Conservation (phyloP, 2,888 invertebrate species). For the Hemicrepidius hirtus region DNA sequence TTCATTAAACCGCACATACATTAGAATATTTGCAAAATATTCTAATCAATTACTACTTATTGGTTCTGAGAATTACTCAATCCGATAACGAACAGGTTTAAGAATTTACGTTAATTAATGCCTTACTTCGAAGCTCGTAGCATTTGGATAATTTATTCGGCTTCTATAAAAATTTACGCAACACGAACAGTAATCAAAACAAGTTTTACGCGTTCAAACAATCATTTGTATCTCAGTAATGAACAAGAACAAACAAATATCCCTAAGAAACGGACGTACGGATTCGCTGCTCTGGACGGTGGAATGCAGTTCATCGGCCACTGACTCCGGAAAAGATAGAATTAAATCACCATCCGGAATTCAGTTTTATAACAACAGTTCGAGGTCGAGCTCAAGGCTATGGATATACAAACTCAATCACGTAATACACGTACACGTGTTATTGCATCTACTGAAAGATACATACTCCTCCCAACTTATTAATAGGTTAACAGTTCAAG, state of each 20-base stretch:
- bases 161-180: slow-evolving; percentile 10
- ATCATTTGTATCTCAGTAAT: slow-evolving; percentile 8
- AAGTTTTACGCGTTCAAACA: slow-evolving; percentile 3
- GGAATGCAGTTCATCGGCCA: slow-evolving; percentile 25
- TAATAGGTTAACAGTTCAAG: background rate
- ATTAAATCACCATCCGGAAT: slow-evolving; percentile 23
- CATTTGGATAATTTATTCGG: background rate
- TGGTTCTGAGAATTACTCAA: slow-evolving; percentile 12
- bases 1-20: slow-evolving; percentile 7
- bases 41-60: slow-evolving; percentile 6
- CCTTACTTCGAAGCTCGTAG: slow-evolving; percentile 4
- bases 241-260: background rate
- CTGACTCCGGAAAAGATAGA: slow-evolving; percentile 23
- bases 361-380: slow-evolving; percentile 22
- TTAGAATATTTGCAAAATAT: slow-evolving; percentile 16
- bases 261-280: slow-evolving; percentile 4
- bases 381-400: slow-evolving; percentile 22
- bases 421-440: slow-evolving; percentile 25
- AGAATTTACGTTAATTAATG: slow-evolving; percentile 15
- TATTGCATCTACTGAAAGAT: slow-evolving; percentile 11
- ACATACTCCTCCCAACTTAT: background rate
- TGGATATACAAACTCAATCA: slow-evolving; percentile 16
- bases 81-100: slow-evolving; percentile 10
- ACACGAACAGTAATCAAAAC: slow-evolving; percentile 2
- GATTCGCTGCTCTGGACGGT: slow-evolving; percentile 2